Evolutionary conservation across 2,888 invertebrate species (phyloP), one percentile per base, ranked within the genome.

Genomic region (Formica aserva): DNA sequence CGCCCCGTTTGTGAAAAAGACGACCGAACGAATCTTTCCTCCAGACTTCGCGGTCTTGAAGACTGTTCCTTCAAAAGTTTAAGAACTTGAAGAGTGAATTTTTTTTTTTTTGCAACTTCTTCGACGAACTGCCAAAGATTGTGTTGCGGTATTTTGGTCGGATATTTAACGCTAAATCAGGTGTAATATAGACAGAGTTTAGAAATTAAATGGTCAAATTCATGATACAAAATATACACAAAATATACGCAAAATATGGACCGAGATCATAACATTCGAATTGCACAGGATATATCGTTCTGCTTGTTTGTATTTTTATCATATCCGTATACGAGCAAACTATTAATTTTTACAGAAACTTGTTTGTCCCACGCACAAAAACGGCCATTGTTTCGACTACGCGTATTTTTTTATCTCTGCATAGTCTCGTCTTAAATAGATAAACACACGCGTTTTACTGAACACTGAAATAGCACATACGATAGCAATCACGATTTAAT

Each of bases 401-500:
- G 52, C 2, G 48, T 52, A 52, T 8, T 52, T n/a, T n/a, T 52
- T 52, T 52, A 6, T 48, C 1, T 76, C 18, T 8, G 52, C 76
- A 6, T 65, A 9, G 18, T 60, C 3, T 32, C 41, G 41, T 65
- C 52, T 66, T 69, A 41, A 71, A 45, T 35, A 32, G 60, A 80
- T 26, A 71, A 78, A 80, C 9, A 32, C 57, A n/a, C 55, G n/a
- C 66, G 55, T 29, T 29, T 77, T 60, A 65, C 18, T 13, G n/a
- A 48, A n/a, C 18, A 18, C 9, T n/a, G 32, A 22, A 57, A 52
- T 26, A n/a, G 18, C 18, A 5, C 69, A 69, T 45, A 57, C 57
- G 11, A 26, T 15, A 57, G 60, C 60, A 60, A 69, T 78, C 78
- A 48, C n/a, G 60, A 38, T 45, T 45, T 62, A 80, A 80, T 69